Evolutionary conservation across 53 echinoderm and acorn worm genomes (phyloP), one percentile per base, ranked within the genome.

Genomic region (Crossaster papposus): DNA sequence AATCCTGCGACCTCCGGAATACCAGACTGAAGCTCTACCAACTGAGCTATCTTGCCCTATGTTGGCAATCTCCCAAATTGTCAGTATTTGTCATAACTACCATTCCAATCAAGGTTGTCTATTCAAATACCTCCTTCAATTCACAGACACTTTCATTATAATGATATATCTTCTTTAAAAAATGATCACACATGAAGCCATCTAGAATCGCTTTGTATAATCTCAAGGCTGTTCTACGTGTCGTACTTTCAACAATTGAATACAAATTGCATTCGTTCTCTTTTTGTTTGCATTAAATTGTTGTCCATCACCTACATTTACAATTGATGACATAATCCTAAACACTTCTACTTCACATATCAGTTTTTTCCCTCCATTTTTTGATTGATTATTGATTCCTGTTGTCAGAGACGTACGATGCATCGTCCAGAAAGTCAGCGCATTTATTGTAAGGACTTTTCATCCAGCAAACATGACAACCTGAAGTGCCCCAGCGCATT

Each of bases 311-410:
- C 38, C 38, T 20, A 83, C 64, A 3, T 26, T 28, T 20, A 83
- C 68, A 83, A 83, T 68, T 83, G 83, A 83, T 68, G 83, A 26
- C 36, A 65, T 83, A 62, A 81, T 64, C 81, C 64, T 36, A 70
- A 37, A 34, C 58, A 58, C 81, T 81, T 81, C 81, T 33, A 30
- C 34, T 37, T 70, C 34, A 65, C 83, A 65, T 29, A 65, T 68
- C 26, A 44, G 83, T 83, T 65, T 65, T 68, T 65, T 38, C 30
- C 44, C 44, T 44, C 44, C 44, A 44, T 44, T 74, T 31, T 74
- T 14, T 83, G 65, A 83, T 83, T 83, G 83, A 83, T 83, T 83
- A 83, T 83, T 83, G 83, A 83, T 83, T 83, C 38, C 31, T 13
- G 33, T 23, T 29, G 83, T 65, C 29, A 23, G 44, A 83, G 83